Percentiles rank a stretch among this genome's conserved stretches.
These are phyloP conservation scores for Monodelphis domestica DNA, from an alignment of 2,797 vertebrate species.

Conservation along the genomic window DNA sequence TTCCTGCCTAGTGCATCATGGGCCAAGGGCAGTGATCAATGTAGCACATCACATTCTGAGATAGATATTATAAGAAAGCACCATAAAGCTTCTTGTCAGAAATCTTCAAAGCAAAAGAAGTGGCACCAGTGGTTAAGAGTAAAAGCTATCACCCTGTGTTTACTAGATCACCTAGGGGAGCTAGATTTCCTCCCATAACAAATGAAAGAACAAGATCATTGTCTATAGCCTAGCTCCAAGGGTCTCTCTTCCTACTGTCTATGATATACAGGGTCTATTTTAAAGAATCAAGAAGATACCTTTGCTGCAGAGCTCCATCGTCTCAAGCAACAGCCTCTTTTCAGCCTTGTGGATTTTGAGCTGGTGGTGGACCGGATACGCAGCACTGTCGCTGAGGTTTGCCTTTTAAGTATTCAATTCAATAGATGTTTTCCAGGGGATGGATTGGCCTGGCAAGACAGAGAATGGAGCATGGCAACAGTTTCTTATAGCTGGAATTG, in stretches of 20 bases:
- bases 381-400: constrained; percentile 97
- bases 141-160: not conserved
- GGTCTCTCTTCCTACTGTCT: not conserved
- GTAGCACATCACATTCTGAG: not conserved
- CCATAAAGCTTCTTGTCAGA: not conserved
- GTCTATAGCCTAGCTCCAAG: not conserved
- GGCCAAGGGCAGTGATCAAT: not conserved
- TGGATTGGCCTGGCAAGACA: not conserved
- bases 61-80: not conserved
- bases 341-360: constrained; percentile 97
- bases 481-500: not conserved
- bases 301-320: constrained; percentile 95
- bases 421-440: not conserved
- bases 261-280: constrained; percentile 90
- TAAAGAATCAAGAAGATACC: constrained; percentile 96
- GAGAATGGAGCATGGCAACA: constrained; percentile 15
- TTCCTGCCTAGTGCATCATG: not conserved
- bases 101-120: not conserved
- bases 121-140: not conserved
- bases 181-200: not conserved
- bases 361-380: constrained; percentile 95
- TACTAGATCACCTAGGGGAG: not conserved
- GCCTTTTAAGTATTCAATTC: constrained; percentile 12
- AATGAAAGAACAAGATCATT: not conserved
- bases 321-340: constrained; percentile 95